These are phyloP conservation scores for Sphinx pinastri DNA, from an alignment of 2,888 invertebrate genomes.

Conservation along the genomic window DNA sequence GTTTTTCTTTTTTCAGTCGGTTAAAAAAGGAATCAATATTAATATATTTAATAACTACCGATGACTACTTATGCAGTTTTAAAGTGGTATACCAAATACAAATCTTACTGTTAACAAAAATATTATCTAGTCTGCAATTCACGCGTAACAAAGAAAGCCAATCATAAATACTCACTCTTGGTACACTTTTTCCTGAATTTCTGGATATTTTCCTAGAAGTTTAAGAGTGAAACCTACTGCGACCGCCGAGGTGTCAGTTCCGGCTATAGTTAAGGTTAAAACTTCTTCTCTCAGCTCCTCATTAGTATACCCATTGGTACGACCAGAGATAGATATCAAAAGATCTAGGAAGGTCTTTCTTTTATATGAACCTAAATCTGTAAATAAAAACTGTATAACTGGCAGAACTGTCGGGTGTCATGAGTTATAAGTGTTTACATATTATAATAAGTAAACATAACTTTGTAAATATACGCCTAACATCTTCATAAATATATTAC, in stretches of 20 bases:
- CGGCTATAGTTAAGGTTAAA: conserved; percentile 82
- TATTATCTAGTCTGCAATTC: too few species aligned
- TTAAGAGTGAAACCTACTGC: conserved; percentile 70
- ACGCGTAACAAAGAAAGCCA: too few species aligned
- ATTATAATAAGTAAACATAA: too few species aligned
- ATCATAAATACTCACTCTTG: conserved; percentile 64
- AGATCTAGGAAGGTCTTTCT: conserved; percentile 82
- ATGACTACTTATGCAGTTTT: too few species aligned
- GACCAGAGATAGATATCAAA: conserved; percentile 76
- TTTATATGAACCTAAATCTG: conserved; percentile 63
- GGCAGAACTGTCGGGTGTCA: not conserved
- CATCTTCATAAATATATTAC: conserved; percentile 46
- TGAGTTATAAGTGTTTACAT: too few species aligned
- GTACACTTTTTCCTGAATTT: conserved; percentile 73
- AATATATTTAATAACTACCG: too few species aligned
- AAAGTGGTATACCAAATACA: too few species aligned
- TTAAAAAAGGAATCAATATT: too few species aligned
- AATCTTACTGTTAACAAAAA: too few species aligned
- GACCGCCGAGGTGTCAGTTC: conserved; percentile 80
- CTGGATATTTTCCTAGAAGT: conserved; percentile 73
- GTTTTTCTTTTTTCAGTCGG: too few species aligned
- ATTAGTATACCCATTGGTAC: conserved; percentile 77
- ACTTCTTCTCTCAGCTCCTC: conserved; percentile 84
- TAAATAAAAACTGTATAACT: conserved; percentile 27
- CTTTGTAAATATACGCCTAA: not conserved